Conservation (phyloP, 1,140 invertebrate species). For the Bombus polaris region DNA sequence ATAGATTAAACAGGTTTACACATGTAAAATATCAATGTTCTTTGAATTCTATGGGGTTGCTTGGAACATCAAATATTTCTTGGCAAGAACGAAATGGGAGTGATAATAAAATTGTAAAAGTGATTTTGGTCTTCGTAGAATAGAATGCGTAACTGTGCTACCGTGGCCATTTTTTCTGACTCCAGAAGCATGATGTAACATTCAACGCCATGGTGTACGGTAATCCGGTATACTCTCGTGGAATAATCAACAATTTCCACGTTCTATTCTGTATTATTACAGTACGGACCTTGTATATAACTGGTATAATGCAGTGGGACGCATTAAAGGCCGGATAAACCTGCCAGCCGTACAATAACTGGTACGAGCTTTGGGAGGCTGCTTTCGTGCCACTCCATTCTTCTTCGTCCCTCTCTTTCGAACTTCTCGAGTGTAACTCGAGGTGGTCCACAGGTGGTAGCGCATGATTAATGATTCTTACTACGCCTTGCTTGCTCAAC, state of each 20-base stretch:
- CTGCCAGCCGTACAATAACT: constrained; percentile 67
- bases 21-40: background rate
- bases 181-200: background rate
- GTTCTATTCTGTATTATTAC: constrained; percentile 55
- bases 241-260: constrained; percentile 58
- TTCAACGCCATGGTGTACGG: constrained; percentile 8
- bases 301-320: constrained; percentile 50
- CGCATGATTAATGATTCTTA: constrained; percentile 68
- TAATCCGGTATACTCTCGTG: constrained; percentile 32
- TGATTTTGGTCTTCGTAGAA: background rate
- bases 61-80: background rate
- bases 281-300: constrained; percentile 49
- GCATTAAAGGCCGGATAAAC: constrained; percentile 67
- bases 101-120: too few relatives aligned
- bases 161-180: background rate
- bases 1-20: background rate
- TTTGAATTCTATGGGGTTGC: too few relatives aligned
- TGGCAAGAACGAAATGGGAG: background rate
- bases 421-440: background rate
- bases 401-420: constrained; percentile 30
- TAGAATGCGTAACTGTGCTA: background rate
- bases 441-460: constrained; percentile 59
- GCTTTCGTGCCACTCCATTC: constrained; percentile 31
- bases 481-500: constrained; percentile 36
- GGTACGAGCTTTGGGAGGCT: constrained; percentile 33